Evolutionary conservation across 2,113 vertebrate genomes (phyloP), one percentile per base, ranked within the genome.

Genomic region (Malurus cyaneus): DNA sequence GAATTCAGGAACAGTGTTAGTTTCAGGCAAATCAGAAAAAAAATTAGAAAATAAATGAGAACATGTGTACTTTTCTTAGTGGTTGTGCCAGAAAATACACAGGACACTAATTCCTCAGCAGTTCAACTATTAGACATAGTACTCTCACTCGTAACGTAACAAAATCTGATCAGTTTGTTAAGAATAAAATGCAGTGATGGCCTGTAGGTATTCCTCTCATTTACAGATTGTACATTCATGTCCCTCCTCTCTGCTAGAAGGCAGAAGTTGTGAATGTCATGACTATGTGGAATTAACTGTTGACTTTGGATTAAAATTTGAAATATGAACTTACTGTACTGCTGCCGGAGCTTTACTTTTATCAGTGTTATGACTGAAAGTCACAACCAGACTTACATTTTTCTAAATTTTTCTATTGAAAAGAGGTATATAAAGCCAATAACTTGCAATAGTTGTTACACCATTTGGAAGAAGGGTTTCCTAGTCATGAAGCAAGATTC

Each of bases 41-140:
- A 59, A 32, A 4, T 5, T 21, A 21, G 21, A 47, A 86, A 65
- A 77, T 21, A 42, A 88, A n/a, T 53, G 34, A 80, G 60, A 85
- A 36, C 26, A 44, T 11, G 3, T 36, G 56, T 70, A 8, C 20
- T 23, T 53, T 39, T 57, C n/a, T 36, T 74, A 41, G 4, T 50
- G 9, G 17, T 36, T 49, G 6, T 61, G 59, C 31, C 42, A 59
- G 50, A 80, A 91, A 80, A 61, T 50, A 16, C n/a, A 18, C 10
- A 69, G 59, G 25, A 32, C 14, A 12, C 6, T 14, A 24, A 57
- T 70, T 77, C 14, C 31, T 91, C 41, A 69, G 25, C 14, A 67
- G 32, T 61, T 25, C 46, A 18, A 5, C 34, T 74, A 2, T 16
- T 29, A 11, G 8, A 47, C 2, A 0, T 32, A 8, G 28, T 17